A percentile compares a stretch with the other conserved stretches of the same genome.
These are phyloP conservation scores for Drosophila orosa DNA, from an alignment of 1,140 invertebrate species.

Conservation along the genomic window DNA sequence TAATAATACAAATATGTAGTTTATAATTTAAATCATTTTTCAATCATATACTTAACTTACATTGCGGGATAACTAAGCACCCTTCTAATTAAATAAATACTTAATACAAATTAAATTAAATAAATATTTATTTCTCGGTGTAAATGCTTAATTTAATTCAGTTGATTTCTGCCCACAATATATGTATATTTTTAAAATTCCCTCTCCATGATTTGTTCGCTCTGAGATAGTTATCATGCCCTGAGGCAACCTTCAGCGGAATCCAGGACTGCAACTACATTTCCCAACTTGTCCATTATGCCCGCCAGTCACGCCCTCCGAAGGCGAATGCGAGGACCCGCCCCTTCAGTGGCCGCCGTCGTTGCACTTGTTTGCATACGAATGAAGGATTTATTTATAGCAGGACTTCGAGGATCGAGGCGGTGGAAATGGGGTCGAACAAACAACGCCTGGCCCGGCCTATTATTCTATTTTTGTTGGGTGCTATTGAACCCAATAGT, in stretches of 20 bases:
- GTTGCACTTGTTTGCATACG: constrained; percentile 76
- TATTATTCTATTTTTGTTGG: constrained; percentile 73
- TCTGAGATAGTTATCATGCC: constrained; percentile 33
- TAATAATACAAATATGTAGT: background rate
- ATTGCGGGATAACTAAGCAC: too few species aligned
- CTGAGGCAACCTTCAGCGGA: constrained; percentile 37
- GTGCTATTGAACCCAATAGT: constrained; percentile 77
- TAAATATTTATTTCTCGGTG: background rate
- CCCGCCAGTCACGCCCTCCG: constrained; percentile 41
- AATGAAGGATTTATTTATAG: constrained; percentile 71
- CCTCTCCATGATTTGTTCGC: background rate
- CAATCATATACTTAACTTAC: background rate
- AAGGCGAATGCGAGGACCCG: constrained; percentile 28
- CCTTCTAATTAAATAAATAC: background rate
- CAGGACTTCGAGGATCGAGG: constrained; percentile 1
- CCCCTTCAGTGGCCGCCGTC: constrained; percentile 15
- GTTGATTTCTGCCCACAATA: background rate
- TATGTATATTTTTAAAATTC: background rate
- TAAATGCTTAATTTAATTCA: background rate
- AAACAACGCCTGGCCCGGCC: constrained; percentile 48
- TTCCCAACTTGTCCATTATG: constrained; percentile 64
- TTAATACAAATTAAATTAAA: background rate
- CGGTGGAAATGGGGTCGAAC: constrained; percentile 14
- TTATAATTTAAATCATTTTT: background rate
- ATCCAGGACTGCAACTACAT: constrained; percentile 39